These are phyloP conservation scores for Crotalus tigris DNA, from an alignment of 2,113 vertebrate genomes.

Conservation along the genomic window DNA sequence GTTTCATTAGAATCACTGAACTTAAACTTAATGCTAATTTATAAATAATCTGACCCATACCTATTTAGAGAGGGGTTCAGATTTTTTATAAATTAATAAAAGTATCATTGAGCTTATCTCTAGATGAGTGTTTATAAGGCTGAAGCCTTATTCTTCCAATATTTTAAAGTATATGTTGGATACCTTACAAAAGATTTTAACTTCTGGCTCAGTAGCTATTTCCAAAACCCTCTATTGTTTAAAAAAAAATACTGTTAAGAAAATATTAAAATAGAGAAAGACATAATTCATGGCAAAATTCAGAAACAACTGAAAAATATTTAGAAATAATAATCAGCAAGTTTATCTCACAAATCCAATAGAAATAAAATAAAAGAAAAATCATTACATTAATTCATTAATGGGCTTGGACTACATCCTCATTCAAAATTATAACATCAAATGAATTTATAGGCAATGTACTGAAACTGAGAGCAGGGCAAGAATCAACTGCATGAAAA, in stretches of 20 bases:
- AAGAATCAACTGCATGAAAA: background rate
- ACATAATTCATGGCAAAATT: background rate
- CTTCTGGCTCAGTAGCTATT: background rate
- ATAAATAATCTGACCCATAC: background rate
- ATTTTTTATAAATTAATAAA: background rate
- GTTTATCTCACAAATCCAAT: background rate
- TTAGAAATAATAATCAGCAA: background rate
- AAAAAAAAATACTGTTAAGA: background rate
- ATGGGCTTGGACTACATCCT: background rate
- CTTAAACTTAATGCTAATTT: background rate
- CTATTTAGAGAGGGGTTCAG: background rate
- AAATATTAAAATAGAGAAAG: background rate
- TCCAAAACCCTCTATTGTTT: background rate
- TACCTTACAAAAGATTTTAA: constrained; percentile 6
- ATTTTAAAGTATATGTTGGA: background rate
- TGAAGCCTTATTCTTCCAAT: background rate
- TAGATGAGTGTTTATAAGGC: background rate
- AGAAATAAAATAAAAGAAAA: background rate
- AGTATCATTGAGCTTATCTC: background rate
- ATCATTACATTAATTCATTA: background rate
- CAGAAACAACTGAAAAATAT: background rate
- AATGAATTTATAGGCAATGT: background rate
- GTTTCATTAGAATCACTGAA: background rate
- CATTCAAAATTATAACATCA: background rate
- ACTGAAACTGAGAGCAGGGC: background rate